Conservation (phyloP, 2,797 vertebrate species). For the Betta splendens region DNA sequence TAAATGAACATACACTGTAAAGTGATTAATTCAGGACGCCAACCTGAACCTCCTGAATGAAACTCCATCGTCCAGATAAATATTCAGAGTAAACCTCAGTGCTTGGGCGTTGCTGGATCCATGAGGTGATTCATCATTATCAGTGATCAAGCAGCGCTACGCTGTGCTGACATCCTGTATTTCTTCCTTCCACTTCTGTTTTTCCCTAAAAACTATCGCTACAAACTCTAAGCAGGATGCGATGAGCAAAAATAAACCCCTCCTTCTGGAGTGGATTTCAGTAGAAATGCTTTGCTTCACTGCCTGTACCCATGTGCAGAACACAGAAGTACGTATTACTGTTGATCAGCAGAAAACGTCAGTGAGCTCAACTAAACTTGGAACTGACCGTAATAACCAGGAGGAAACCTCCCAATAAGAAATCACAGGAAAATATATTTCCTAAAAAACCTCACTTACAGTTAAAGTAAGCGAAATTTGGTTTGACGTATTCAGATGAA, state of each 20-base stretch:
- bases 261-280: conserved; percentile 1
- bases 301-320: conserved; percentile 6
- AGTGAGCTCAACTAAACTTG: not conserved
- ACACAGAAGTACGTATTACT: conserved; percentile 51
- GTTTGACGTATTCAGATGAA: conserved; percentile 11
- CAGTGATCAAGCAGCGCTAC: conserved; percentile 23
- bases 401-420: not conserved
- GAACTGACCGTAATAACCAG: not conserved
- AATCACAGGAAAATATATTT: not conserved
- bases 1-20: conserved; percentile 34
- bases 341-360: conserved; percentile 25
- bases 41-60: conserved; percentile 39
- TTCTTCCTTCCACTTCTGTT: conserved; percentile 13
- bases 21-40: conserved; percentile 36
- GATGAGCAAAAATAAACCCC: no score
- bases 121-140: conserved; percentile 48
- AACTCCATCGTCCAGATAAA: conserved; percentile 33
- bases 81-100: conserved; percentile 16
- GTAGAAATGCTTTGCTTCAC: conserved; percentile 10
- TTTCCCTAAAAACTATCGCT: conserved; percentile 5
- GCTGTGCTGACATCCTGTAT: conserved; percentile 17
- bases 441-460: not conserved
- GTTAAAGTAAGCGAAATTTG: not conserved
- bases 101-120: conserved; percentile 16
- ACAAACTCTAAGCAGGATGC: no score